Evolutionary conservation across 2,113 vertebrate species (phyloP), one percentile per base, ranked within the genome.

Genomic region (Clarias gariepinus): DNA sequence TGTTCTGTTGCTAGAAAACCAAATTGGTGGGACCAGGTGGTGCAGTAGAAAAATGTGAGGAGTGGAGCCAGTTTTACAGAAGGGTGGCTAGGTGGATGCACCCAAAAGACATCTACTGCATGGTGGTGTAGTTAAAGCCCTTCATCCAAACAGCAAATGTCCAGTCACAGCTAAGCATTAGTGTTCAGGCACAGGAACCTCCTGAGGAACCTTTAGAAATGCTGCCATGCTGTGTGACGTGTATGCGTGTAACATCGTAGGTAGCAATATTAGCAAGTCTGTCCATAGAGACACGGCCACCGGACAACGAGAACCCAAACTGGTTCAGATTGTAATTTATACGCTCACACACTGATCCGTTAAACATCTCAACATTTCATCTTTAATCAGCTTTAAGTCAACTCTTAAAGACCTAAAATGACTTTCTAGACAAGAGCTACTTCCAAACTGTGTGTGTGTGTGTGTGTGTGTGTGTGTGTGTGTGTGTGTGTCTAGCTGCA

Each of bases 401-500:
- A 19, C 47, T 25, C 55, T 12, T n/a, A 58, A 58, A 21, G 28
- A 33, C 55, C 28, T 7, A 36, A 41, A 55, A 6, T 33, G 9
- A 21, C 78, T 81, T 41, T 61, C 78, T 57, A 81, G 57, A 41
- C 55, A 80, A 13, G 55, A 60, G 5, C 19, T 36, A 81, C 18
- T 58, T 58, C 25, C 25, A 71, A 23, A 30, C 15, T 7, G 41
- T 41, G 41, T 4, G 41, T 41, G 41, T 77, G 71, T 71, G 77
- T 47, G 85, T 41, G 84, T 55, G 64, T 41, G 76, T 55, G 74
- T 68, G 84, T 57, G 84, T 57, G 47, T 80, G 76, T 68, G 64
- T 18, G 63, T 58, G 63, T 58, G n/a, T 12, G 41, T 53, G 30
- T 47, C 10, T 82, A 76, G 78, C 68, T 86, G 86, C 80, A 87